Base-by-base conservation (phyloP, 2,797 vertebrate genomes). In the Spinibarbus caldwelli region DNA sequence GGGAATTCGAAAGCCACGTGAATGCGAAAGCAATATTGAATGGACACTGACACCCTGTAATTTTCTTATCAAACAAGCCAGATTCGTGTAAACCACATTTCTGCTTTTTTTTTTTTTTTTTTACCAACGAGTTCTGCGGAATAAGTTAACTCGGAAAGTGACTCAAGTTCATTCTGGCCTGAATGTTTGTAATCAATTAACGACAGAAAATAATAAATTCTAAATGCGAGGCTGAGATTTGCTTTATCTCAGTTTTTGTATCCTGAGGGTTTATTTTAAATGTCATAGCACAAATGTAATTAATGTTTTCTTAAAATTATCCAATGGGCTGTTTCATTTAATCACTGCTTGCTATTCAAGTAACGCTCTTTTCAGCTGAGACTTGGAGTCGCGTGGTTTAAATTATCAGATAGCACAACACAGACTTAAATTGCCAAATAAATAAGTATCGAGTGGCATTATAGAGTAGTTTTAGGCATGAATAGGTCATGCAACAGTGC, bases 31-130 rank as follows among this genome's bases (percentile, higher is more conserved):
- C 90, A 93, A 88, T 54, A 47, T 62, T 75, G 76, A 83, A 85
- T 78, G 76, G 80, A 90, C 84, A 92, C 88, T 88, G 90, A 91
- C 89, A 91, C 85, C 90, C 89, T 93, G 90, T 91, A 87, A 75
- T 89, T 89, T n/a, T 90, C 86, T 90, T 78, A 83, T 86, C 88
- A 84, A 21, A 62, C 83, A 82, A 86, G 84, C 66, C 23, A 38
- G 14, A 70, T 80, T 68, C 5, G 1, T 19, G 62, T 15, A 80
- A 80, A 45, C 59, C 49, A 15, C 21, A 9, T 54, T 54, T 76
- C 12, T 64, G 3, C 0, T 21, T 64, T 31, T 19, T 76, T 4
- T 29, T n/a, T n/a, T n/a, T n/a, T n/a, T n/a, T n/a, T n/a, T n/a
- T n/a, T n/a, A n/a, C 29, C n/a, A 8, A 21, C 41, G 49, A 64